Percentiles rank a stretch among this genome's conserved stretches.
Evolutionary conservation across 2,888 invertebrate genomes (phyloP).

Genomic region (Tenthredo distinguenda): DNA sequence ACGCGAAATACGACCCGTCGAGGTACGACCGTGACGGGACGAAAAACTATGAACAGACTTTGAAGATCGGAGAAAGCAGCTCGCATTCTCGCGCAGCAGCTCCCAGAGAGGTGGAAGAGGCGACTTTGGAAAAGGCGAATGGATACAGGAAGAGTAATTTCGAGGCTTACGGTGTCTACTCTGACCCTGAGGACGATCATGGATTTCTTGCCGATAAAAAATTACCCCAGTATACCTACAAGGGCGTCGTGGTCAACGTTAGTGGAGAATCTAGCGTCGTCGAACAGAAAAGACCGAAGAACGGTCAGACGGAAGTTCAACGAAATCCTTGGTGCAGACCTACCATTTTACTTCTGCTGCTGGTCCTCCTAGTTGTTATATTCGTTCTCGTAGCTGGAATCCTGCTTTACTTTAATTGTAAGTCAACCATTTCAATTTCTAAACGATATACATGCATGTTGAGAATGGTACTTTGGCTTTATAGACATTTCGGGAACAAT

Average conservation of each 20-base stretch:
- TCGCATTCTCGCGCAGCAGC: conserved; percentile 34
- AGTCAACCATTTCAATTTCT: conserved; percentile 70
- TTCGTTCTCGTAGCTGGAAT: conserved; percentile 82
- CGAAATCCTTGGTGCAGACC: conserved; percentile 81
- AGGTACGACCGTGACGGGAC: conserved; percentile 70
- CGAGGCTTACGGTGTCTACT: conserved; percentile 76
- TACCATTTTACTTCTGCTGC: conserved; percentile 80
- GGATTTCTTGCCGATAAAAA: conserved; percentile 74
- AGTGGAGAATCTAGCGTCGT: conserved; percentile 75
- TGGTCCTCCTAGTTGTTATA: conserved; percentile 81
- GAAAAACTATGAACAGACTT: conserved; percentile 74
- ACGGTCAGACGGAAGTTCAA: conserved; percentile 75
- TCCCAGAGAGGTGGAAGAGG: conserved; percentile 42
- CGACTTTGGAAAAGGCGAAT: conserved; percentile 72
- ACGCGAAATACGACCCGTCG: conserved; percentile 62
- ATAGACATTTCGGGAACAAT: too few species aligned
- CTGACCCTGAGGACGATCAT: conserved; percentile 76
- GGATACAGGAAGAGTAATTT: conserved; percentile 76
- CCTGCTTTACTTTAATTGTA: conserved; percentile 83
- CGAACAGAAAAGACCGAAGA: conserved; percentile 73
- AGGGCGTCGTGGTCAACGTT: conserved; percentile 76
- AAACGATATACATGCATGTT: conserved; percentile 12
- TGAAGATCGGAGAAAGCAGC: conserved; percentile 71
- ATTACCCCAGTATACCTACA: conserved; percentile 73
- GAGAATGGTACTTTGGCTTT: background rate